Percentiles rank a stretch among this genome's conserved stretches.
Evolutionary conservation across 2,113 vertebrate genomes (phyloP).

Genomic region (Perca schrenkii): DNA sequence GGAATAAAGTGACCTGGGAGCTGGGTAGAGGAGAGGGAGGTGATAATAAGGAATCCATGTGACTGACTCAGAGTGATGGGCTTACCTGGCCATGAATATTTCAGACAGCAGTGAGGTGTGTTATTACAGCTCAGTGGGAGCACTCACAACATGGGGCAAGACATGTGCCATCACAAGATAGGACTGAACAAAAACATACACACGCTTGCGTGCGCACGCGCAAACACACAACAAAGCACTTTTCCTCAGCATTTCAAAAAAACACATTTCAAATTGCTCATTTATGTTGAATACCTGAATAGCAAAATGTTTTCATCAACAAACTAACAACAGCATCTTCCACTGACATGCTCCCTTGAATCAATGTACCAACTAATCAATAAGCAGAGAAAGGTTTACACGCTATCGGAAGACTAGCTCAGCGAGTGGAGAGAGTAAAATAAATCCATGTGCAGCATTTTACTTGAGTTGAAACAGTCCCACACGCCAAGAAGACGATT

Average conservation of each 20-base stretch:
- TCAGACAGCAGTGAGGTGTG: slow-evolving; percentile 81
- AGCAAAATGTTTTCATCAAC: slow-evolving; percentile 68
- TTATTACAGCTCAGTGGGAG: slow-evolving; percentile 81
- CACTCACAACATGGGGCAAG: slow-evolving; percentile 74
- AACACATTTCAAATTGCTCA: slow-evolving; percentile 62
- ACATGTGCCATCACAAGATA: slow-evolving; percentile 76
- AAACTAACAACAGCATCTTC: slow-evolving; percentile 61
- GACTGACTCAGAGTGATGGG: slow-evolving; percentile 77
- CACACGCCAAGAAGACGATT: slow-evolving; percentile 64
- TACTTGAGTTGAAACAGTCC: slow-evolving; percentile 47
- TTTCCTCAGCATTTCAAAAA: slow-evolving; percentile 47
- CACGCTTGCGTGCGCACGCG: slow-evolving; percentile 39
- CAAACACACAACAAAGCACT: slow-evolving; percentile 30
- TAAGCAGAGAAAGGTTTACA: slow-evolving; percentile 59
- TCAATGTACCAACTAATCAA: slow-evolving; percentile 63
- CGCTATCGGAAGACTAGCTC: slow-evolving; percentile 32
- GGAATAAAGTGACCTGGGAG: slow-evolving; percentile 73
- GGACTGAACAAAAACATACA: slow-evolving; percentile 42
- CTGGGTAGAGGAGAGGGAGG: slow-evolving; percentile 61
- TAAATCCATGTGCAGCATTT: slow-evolving; percentile 61
- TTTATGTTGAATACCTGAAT: slow-evolving; percentile 51
- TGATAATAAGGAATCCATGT: slow-evolving; percentile 80
- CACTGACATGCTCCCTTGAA: slow-evolving; percentile 58
- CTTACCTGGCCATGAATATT: slow-evolving; percentile 84
- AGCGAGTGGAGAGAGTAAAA: slow-evolving; percentile 40